These are phyloP conservation scores for Scleropages formosus DNA, from an alignment of 2,797 vertebrate genomes.

Conservation along the genomic window DNA sequence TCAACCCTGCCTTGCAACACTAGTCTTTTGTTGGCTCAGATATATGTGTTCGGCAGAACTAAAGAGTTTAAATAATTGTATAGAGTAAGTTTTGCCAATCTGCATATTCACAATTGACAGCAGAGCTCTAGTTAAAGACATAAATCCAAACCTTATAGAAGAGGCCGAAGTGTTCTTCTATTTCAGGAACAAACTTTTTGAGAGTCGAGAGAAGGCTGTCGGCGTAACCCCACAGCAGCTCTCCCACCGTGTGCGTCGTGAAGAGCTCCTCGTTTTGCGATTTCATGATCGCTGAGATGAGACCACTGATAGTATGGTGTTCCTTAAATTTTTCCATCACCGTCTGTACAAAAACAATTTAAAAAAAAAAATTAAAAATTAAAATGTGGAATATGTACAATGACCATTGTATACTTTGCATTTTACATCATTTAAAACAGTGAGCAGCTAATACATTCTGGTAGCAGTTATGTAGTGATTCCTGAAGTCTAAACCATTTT, in stretches of 20 bases:
- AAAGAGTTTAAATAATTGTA: too few relatives aligned
- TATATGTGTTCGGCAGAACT: too few relatives aligned
- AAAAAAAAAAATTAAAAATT: too few relatives aligned
- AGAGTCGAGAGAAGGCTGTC: constrained; percentile 74
- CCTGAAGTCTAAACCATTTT: too few relatives aligned
- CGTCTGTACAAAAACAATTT: constrained; percentile 33
- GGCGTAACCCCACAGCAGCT: constrained; percentile 90
- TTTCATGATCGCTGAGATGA: constrained; percentile 60
- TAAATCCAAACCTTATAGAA: constrained; percentile 79
- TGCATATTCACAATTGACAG: not conserved
- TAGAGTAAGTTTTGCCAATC: too few relatives aligned
- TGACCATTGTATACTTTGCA: too few relatives aligned
- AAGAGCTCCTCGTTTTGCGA: constrained; percentile 65
- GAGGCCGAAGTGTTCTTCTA: constrained; percentile 80
- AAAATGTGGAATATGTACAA: too few relatives aligned
- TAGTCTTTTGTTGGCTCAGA: too few relatives aligned
- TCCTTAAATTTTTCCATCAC: constrained; percentile 65
- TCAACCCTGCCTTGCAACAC: too few relatives aligned
- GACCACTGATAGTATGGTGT: accelerated
- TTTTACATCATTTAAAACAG: too few relatives aligned
- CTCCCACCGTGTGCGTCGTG: constrained; percentile 67
- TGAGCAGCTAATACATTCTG: too few relatives aligned
- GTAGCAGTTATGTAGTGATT: too few relatives aligned
- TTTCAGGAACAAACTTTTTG: constrained; percentile 31
- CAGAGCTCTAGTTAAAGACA: not conserved